Base-by-base conservation (phyloP, 2,113 vertebrate genomes). In the Neodontobutis hainanensis region DNA sequence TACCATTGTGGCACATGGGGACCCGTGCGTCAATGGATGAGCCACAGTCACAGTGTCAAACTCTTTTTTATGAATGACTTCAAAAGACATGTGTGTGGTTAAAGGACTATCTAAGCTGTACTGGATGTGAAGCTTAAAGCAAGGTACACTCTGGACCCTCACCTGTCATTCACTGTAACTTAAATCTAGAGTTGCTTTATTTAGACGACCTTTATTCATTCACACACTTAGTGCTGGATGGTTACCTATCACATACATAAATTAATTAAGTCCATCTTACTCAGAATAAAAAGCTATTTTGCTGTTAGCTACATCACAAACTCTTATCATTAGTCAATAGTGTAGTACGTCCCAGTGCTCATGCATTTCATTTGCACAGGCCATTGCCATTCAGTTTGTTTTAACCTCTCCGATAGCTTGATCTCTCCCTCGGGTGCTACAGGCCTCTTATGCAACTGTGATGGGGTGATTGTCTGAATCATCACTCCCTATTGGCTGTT, bases 381-480 rank as follows among this genome's bases (percentile, higher is more conserved):
- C 70, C 77, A 81, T 65, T 75, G 46, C n/a, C 50, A 65, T 67
- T 46, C 43, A 82, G 49, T 71, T 77, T 70, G 77, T 61, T 72
- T 73, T 73, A 87, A 75, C 77, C 76, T 77, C 73, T 74, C 53
- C 59, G 49, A 43, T 42, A 50, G 67, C 91, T 91, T 52, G 87
- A 92, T 85, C 60, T 9, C 1, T 14, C 85, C 87, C 61, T 40
- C 11, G 80, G 80, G 83, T 58, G 75, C 69, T 61, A 58, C 61
- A 79, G 79, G 51, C 63, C 45, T 60, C 68, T 93, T 91, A 90
- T 65, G 80, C 80, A 91, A 92, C 52, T 51, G 72, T 76, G 67
- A 73, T 65, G 72, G 81, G 77, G 62, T 68, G 80, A 85, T 80
- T 70, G 74, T 84, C 75, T 68, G 77, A 86, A 80, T 84, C 82